phyloP scores from a whole-genome alignment of 2,888 invertebrate genomes.

The Eupithecia centaureata region DNA sequence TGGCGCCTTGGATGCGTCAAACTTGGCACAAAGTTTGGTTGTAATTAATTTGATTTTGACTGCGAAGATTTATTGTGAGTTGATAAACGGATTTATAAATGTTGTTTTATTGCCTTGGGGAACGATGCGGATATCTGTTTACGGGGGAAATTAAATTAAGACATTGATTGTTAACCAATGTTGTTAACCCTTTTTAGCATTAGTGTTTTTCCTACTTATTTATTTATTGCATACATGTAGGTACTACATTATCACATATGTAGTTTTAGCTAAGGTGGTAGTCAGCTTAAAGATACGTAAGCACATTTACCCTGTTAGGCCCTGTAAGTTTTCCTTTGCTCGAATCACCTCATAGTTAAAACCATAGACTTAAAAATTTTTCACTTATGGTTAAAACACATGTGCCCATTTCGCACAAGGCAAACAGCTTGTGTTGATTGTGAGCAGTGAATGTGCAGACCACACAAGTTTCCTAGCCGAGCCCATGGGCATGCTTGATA shows the following conservation, averaged over 20 bases:
- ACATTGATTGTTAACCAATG: conserved; percentile 3
- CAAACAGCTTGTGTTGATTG: background rate
- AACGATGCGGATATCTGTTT: conserved; percentile 32
- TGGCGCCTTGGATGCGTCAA: conserved; percentile 52
- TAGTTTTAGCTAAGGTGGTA: too few relatives aligned
- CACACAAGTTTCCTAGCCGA: background rate
- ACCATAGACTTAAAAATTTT: too few relatives aligned
- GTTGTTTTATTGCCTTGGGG: conserved; percentile 49
- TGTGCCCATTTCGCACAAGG: too few relatives aligned
- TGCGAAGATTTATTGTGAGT: conserved; percentile 70
- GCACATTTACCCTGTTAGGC: too few relatives aligned
- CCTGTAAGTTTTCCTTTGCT: too few relatives aligned
- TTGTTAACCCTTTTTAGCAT: too few relatives aligned
- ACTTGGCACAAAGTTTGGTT: conserved; percentile 65
- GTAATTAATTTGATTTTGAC: conserved; percentile 75
- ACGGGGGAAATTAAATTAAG: conserved; percentile 11
- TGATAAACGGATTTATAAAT: conserved; percentile 65
- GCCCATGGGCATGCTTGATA: background rate
- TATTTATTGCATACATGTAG: too few relatives aligned
- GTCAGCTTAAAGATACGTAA: too few relatives aligned
- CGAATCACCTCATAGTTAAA: background rate
- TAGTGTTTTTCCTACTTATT: too few relatives aligned
- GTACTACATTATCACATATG: too few relatives aligned
- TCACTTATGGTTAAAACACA: too few relatives aligned
- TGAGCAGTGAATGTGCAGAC: background rate